Percentiles rank a stretch among this genome's conserved stretches.
Conservation (phyloP, 64 coral and sea anemone species). For the Orbicella faveolata region DNA sequence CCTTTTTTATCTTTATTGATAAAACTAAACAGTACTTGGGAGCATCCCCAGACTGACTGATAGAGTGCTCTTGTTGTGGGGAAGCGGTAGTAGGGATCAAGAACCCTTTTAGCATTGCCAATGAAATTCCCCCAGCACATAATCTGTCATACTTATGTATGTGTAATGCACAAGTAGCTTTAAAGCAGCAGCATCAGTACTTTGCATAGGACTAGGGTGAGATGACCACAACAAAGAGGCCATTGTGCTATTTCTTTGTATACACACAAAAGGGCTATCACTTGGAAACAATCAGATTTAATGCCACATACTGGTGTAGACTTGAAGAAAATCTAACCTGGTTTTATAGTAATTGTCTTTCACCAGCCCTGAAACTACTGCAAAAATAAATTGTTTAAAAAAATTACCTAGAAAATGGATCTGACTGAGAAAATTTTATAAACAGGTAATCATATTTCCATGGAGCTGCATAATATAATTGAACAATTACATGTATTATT, state of each 20-base stretch:
- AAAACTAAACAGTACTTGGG: constrained; percentile 57
- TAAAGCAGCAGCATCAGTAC: constrained; percentile 57
- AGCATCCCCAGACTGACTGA: constrained; percentile 63
- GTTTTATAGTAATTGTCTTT: constrained; percentile 65
- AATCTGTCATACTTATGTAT: constrained; percentile 66
- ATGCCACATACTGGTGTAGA: constrained; percentile 51
- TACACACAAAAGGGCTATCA: constrained; percentile 69
- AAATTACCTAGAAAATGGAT: constrained; percentile 23
- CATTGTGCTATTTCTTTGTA: constrained; percentile 69
- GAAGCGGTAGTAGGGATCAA: constrained; percentile 42
- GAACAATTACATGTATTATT: constrained; percentile 14
- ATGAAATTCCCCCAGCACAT: constrained; percentile 48
- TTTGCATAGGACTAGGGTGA: constrained; percentile 70
- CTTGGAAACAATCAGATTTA: constrained; percentile 50
- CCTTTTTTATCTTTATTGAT: constrained; percentile 8
- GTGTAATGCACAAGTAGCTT: constrained; percentile 29
- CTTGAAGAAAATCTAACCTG: constrained; percentile 59
- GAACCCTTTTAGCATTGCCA: constrained; percentile 46
- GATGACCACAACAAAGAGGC: constrained; percentile 48
- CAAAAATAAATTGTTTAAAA: constrained; percentile 22
- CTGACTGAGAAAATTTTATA: constrained; percentile 24
- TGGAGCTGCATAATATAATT: constrained; percentile 22
- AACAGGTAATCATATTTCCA: constrained; percentile 5
- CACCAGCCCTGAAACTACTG: constrained; percentile 33
- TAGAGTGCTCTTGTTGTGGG: constrained; percentile 67